Percentiles rank a stretch among this genome's conserved stretches.
These are phyloP conservation scores for Macrotis lagotis DNA, from an alignment of 2,113 vertebrate genomes.

Conservation along the genomic window DNA sequence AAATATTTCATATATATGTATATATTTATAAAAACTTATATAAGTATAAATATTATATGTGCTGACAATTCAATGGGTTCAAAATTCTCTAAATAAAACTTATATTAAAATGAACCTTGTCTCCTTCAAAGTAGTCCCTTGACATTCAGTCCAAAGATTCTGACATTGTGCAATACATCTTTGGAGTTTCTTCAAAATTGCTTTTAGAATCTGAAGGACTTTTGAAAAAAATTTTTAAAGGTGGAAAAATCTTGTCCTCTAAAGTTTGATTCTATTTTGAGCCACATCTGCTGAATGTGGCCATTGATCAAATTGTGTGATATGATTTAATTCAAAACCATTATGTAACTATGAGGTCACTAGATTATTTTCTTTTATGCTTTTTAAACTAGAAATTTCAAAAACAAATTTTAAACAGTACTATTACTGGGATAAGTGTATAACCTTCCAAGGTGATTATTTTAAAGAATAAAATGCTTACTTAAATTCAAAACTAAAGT, in stretches of 20 bases:
- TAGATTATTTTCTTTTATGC: not conserved
- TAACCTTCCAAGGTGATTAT: too few species aligned
- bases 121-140: not conserved
- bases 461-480: accelerated
- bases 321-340: not conserved
- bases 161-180: not conserved
- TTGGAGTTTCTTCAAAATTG: not conserved
- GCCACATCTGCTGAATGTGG: not conserved
- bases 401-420: accelerated
- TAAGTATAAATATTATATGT: not conserved
- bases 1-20: not conserved
- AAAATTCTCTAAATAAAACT: not conserved
- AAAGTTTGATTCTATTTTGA: not conserved
- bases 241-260: not conserved
- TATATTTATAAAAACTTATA: not conserved
- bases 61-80: not conserved
- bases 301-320: not conserved
- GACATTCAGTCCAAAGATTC: not conserved
- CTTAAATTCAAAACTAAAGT: not conserved
- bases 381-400: not conserved
- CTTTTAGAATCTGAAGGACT: not conserved
- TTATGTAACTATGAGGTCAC: not conserved
- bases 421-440: too few species aligned
- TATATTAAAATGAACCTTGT: not conserved
- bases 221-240: not conserved